A percentile compares a stretch with the other conserved stretches of the same genome.
Evolutionary conservation across 35 echinoderm and acorn worm species (phyloP).

Genomic region (Nesometra sesokonis): DNA sequence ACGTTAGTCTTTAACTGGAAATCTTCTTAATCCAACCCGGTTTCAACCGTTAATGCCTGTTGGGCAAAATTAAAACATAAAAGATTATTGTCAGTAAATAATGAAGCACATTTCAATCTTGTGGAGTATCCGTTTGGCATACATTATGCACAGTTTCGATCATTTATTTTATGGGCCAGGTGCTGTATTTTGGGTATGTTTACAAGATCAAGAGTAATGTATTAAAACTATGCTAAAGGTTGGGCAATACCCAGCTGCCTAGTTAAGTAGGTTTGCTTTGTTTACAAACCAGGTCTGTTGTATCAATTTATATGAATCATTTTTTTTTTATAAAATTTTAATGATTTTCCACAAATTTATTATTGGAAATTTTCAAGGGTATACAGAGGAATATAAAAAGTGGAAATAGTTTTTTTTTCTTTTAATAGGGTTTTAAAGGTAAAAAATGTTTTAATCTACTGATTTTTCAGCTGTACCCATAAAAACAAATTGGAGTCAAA

Average conservation of each 20-base stretch:
- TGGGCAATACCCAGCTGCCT: not conserved
- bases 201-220: not conserved
- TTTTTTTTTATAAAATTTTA: no score
- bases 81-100: not conserved
- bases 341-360: no score
- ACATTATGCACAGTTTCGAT: not conserved
- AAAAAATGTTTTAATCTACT: no score
- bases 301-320: not conserved
- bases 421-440: no score
- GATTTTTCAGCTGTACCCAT: no score
- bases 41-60: no score
- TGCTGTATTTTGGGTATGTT: not conserved
- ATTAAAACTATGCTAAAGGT: not conserved
- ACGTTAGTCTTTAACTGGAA: no score
- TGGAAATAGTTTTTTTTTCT: no score
- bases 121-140: not conserved
- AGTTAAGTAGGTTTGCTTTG: not conserved
- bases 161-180: not conserved
- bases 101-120: not conserved
- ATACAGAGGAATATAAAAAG: no score
- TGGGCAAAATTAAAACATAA: not conserved
- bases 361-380: no score
- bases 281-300: not conserved
- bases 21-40: no score
- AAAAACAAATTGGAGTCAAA: no score